Conservation (phyloP, 2,797 vertebrate species). For the Lophotriccus pileatus region DNA sequence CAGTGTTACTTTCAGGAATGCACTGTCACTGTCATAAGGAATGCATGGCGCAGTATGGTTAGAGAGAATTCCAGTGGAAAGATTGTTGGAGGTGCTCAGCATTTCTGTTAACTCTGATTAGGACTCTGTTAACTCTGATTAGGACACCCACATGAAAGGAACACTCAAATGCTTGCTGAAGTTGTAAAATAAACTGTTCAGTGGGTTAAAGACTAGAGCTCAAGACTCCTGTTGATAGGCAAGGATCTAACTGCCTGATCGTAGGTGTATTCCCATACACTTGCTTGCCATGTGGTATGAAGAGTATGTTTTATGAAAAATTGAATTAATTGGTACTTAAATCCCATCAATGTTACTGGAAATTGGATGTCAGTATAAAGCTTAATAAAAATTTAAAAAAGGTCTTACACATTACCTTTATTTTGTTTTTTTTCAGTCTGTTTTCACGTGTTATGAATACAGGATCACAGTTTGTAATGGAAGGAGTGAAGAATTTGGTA, state of each 20-base stretch:
- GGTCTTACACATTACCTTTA: background rate
- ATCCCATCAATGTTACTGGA: background rate
- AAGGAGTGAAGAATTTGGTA: slow-evolving; percentile 98
- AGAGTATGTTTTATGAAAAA: background rate
- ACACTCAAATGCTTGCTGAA: background rate
- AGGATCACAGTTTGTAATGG: slow-evolving; percentile 98
- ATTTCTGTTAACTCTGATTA: background rate
- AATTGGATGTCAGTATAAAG: background rate
- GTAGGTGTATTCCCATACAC: background rate
- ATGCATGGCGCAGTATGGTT: rapidly evolving
- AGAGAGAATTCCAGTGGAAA: background rate
- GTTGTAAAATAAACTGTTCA: background rate
- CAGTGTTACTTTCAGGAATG: background rate
- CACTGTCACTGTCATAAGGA: background rate
- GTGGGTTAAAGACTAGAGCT: background rate
- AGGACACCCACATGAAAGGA: background rate
- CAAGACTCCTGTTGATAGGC: background rate
- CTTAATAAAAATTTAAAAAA: background rate
- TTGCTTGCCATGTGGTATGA: background rate
- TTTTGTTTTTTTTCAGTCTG: slow-evolving; percentile 78
- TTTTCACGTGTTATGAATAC: slow-evolving; percentile 97
- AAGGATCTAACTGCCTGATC: background rate
- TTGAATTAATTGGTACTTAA: background rate
- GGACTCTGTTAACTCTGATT: background rate
- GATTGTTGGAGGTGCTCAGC: background rate